Base-by-base conservation (phyloP, 2,888 invertebrate genomes). In the Slavum lentiscoides region DNA sequence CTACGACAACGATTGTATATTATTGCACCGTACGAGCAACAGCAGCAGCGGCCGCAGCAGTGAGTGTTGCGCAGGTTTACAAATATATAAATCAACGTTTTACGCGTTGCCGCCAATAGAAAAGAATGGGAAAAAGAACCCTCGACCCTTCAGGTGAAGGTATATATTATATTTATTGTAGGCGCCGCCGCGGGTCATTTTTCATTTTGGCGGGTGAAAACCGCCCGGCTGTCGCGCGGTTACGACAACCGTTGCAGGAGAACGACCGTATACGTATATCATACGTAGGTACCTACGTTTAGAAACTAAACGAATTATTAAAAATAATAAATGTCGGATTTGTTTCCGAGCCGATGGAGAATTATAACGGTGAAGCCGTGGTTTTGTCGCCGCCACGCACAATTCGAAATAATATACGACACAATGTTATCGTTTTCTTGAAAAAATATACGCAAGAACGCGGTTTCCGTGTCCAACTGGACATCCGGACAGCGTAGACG, bases 151-250 rank as follows among this genome's bases (percentile, higher is more conserved):
- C 67, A 8, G 66, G 53, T n/a, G 19, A 15, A 39, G 15, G 39
- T 39, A 58, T 72, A n/a, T 49, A 53, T 62, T 74, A 64, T 8
- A 74, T 30, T 58, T 58, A 43, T 30, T 23, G 39, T 72, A 21
- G 23, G 75, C 11, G 62, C 64, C 53, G 53, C 53, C 53, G 55
- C 19, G 39, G 67, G 67, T 75, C 67, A 75, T 67, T 67, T 75
- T 58, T 75, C 66, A 75, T 75, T 75, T 75, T 75, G 75, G 67
- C 67, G 58, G 75, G 66, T 58, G 67, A 75, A n/a, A 75, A 67
- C 66, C 66, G 17, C 74, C 74, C 4, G 43, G 43, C 43, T 30
- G 30, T 37, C 37, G 21, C 17, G 21, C 17, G 21, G 43, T 61
- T 21, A 17, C 30, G 30, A 30, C 21, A 7, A 37, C 62, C 58